A percentile compares a stretch with the other conserved stretches of the same genome.
Evolutionary conservation across 2,888 invertebrate genomes (phyloP).

Genomic region (Tigriopus californicus): DNA sequence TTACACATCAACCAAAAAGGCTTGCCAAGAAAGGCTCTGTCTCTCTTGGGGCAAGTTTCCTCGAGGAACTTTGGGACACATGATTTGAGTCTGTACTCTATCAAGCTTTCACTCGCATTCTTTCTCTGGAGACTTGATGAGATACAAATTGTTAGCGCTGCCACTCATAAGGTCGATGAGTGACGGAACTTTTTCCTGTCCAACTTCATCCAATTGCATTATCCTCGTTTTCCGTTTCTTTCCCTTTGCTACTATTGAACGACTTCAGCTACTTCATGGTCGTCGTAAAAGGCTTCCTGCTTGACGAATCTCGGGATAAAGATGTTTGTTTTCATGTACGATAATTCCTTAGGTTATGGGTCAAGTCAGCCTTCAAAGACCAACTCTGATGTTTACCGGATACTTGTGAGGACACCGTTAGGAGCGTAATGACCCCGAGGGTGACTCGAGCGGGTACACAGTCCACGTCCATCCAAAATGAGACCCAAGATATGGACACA

Average conservation of each 20-base stretch:
- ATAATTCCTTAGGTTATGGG: neutral
- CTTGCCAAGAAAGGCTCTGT: no score
- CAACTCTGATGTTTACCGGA: slow-evolving; percentile 18
- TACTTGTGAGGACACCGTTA: slow-evolving; percentile 25
- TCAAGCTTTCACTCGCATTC: no score
- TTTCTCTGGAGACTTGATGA: neutral
- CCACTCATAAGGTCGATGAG: neutral
- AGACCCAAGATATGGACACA: slow-evolving; percentile 25
- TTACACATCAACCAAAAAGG: no score
- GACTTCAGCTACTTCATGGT: no score
- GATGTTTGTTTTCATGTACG: neutral
- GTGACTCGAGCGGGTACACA: slow-evolving; percentile 25
- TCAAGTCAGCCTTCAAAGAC: neutral
- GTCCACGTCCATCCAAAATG: slow-evolving; percentile 25
- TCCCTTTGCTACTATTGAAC: neutral
- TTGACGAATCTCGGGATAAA: neutral
- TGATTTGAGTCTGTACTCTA: neutral
- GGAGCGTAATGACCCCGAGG: slow-evolving; percentile 24
- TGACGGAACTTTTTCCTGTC: neutral
- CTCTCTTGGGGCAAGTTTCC: no score
- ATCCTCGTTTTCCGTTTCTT: neutral
- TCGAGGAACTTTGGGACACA: no score
- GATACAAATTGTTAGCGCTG: neutral
- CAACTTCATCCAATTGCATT: neutral
- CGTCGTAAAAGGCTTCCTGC: neutral